Conservation (phyloP, 2,113 vertebrate genomes). For the Oreochromis tanganicae region DNA sequence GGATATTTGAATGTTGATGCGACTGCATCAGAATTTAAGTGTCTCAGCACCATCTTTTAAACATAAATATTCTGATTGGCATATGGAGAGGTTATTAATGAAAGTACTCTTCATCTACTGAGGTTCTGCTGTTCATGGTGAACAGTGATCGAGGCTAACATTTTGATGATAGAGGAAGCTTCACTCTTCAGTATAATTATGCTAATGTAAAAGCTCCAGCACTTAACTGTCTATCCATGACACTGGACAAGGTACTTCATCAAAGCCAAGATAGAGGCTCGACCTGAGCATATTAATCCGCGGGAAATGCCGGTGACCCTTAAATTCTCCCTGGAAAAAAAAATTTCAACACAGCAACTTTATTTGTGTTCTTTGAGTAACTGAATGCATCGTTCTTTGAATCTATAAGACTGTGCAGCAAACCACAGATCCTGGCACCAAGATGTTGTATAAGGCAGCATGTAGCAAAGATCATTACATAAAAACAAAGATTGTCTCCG, state of each 20-base stretch:
- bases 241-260: slow-evolving; percentile 62
- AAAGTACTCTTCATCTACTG: slow-evolving; percentile 53
- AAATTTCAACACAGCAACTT: slow-evolving; percentile 5
- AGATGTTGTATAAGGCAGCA: neutral
- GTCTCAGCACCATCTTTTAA: neutral
- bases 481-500: slow-evolving; percentile 8
- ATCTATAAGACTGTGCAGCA: neutral
- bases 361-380: neutral
- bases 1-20: neutral
- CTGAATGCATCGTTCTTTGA: neutral
- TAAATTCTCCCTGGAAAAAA: slow-evolving; percentile 3
- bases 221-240: slow-evolving; percentile 59
- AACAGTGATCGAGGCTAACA: slow-evolving; percentile 60
- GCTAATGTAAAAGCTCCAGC: slow-evolving; percentile 55
- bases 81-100: slow-evolving; percentile 55
- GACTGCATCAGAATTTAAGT: slow-evolving; percentile 5
- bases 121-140: slow-evolving; percentile 41
- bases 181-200: slow-evolving; percentile 68
- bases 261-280: slow-evolving; percentile 44
- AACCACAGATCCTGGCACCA: neutral
- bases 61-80: slow-evolving; percentile 29
- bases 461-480: slow-evolving; percentile 9
- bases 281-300: slow-evolving; percentile 29
- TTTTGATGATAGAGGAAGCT: slow-evolving; percentile 63
- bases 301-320: slow-evolving; percentile 10